Conservation (phyloP, 2,888 invertebrate species). For the Andrena chrysosceles region DNA sequence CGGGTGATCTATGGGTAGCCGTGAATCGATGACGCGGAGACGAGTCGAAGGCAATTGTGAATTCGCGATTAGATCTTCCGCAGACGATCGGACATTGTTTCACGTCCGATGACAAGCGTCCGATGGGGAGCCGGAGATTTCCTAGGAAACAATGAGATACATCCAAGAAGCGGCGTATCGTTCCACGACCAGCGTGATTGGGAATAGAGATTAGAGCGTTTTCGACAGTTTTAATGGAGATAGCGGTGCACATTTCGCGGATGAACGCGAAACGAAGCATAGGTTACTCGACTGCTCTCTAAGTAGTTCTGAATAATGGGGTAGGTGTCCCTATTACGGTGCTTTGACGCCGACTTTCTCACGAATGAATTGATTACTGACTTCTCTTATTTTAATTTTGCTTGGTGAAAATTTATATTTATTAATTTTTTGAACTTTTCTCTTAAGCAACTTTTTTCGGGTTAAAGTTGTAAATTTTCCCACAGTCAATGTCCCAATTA, state of each 20-base stretch:
- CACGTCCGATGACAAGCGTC: slow-evolving; percentile 39
- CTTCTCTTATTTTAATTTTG: no score
- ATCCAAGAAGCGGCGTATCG: slow-evolving; percentile 32
- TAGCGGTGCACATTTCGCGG: not conserved
- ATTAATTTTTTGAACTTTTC: no score
- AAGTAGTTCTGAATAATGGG: no score
- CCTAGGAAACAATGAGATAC: slow-evolving; percentile 25
- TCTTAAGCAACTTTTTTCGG: no score
- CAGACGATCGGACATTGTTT: slow-evolving; percentile 51
- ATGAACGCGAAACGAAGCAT: not conserved
- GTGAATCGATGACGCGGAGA: slow-evolving; percentile 62
- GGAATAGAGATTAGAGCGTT: slow-evolving; percentile 27
- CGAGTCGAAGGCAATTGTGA: slow-evolving; percentile 50
- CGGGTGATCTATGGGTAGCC: slow-evolving; percentile 74
- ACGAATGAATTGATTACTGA: no score
- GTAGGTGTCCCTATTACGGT: no score
- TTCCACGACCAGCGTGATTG: slow-evolving; percentile 41
- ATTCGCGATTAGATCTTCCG: slow-evolving; percentile 53
- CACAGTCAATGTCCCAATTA: no score
- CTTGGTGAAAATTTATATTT: no score
- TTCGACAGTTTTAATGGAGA: slow-evolving; percentile 5
- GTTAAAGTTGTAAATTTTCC: no score
- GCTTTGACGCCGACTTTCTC: no score
- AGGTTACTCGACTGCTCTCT: no score
- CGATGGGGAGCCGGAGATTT: slow-evolving; percentile 22